Evolutionary conservation across 2,888 invertebrate genomes (phyloP).

Genomic region (Brassicogethes aeneus): DNA sequence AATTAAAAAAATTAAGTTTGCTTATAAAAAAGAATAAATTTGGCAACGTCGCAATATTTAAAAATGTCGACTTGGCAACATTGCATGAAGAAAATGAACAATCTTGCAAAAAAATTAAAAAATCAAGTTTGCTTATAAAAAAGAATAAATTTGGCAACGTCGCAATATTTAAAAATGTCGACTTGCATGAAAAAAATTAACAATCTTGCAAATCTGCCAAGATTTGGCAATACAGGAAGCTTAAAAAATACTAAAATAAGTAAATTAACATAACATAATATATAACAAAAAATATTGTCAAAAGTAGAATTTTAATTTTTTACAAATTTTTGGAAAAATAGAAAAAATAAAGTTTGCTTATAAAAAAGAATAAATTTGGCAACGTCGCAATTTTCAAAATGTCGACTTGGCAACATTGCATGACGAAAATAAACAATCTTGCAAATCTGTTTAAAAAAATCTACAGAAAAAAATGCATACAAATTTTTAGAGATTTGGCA

Average conservation of each 20-base stretch:
- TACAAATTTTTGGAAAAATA: too few species aligned
- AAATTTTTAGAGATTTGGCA: slow-evolving; percentile 3
- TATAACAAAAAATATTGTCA: too few species aligned
- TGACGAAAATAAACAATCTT: too few species aligned
- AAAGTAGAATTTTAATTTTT: too few species aligned
- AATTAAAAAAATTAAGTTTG: slow-evolving; percentile 9
- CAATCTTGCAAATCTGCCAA: slow-evolving; percentile 9
- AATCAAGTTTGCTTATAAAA: slow-evolving; percentile 1
- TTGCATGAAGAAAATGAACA: too few species aligned
- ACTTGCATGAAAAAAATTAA: too few species aligned
- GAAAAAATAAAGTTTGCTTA: slow-evolving; percentile 1
- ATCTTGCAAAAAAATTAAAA: too few species aligned
- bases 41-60: neutral
- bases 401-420: too few species aligned
- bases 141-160: slow-evolving; percentile 3
- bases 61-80: too few species aligned
- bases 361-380: slow-evolving; percentile 5
- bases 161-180: neutral
- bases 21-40: slow-evolving; percentile 5
- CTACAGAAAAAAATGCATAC: slow-evolving; percentile 1
- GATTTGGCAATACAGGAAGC: neutral
- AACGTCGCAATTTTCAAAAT: neutral
- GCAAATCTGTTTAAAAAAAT: too few species aligned
- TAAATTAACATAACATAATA: too few species aligned
- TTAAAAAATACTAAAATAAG: too few species aligned